Conservation (phyloP, 2,888 invertebrate species). For the Entomobrya proxima region DNA sequence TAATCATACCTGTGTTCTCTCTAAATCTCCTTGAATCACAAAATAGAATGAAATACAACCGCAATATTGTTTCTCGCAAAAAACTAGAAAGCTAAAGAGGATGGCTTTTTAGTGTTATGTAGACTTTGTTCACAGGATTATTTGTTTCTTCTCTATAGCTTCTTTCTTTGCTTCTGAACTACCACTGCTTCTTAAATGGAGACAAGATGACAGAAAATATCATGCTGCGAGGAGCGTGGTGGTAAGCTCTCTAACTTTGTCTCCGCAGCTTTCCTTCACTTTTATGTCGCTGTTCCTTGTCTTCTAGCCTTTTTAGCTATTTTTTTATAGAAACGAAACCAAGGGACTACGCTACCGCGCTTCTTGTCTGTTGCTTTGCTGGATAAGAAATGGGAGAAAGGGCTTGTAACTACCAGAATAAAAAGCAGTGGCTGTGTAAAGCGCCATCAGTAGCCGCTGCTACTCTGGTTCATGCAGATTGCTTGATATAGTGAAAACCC, state of each 20-base stretch:
- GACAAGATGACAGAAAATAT: not conserved
- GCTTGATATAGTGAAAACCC: not conserved
- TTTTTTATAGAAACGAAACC: not conserved
- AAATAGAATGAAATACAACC: too few species aligned
- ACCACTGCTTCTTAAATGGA: not conserved
- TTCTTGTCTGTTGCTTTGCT: conserved; percentile 10
- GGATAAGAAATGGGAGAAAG: not conserved
- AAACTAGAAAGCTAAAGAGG: not conserved
- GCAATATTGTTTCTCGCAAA: too few species aligned
- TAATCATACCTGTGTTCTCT: too few species aligned
- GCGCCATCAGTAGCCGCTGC: not conserved
- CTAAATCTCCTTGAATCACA: too few species aligned
- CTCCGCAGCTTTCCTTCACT: not conserved
- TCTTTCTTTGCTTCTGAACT: too few species aligned
- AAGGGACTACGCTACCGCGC: not conserved
- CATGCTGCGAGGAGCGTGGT: conserved; percentile 36
- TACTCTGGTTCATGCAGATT: not conserved
- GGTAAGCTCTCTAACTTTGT: conserved; percentile 13
- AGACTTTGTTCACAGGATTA: conserved; percentile 3
- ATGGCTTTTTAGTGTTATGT: too few species aligned
- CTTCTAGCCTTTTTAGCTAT: not conserved
- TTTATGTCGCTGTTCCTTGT: conserved; percentile 21
- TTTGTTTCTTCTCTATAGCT: not conserved
- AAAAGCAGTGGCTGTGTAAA: not conserved
- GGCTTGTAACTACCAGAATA: not conserved